Evolutionary conservation across 2,797 vertebrate genomes (phyloP), one percentile per base, ranked within the genome.

Genomic region (Lithobates pipiens): DNA sequence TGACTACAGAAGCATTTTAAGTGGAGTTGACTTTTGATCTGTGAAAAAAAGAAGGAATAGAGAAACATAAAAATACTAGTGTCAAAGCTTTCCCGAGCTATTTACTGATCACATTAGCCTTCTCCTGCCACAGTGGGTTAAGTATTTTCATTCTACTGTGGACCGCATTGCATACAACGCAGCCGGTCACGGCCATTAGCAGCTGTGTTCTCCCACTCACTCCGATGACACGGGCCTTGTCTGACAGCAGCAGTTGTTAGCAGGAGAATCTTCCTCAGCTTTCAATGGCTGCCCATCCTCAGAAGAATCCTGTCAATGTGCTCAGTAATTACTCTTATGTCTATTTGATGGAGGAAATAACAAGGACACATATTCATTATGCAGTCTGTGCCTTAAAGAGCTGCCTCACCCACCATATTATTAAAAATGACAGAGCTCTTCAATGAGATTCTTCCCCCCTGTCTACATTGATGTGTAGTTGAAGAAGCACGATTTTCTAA

Each of bases 221-320:
- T 23, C 11, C 34, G 69, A 21, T 73, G 73, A 34, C 78, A 42
- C 84, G 15, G 44, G 25, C 27, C n/a, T 85, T 80, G 71, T 34
- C 36, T 76, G 85, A 81, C 84, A 74, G 76, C 54, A 77, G 73
- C 79, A 86, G 85, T 77, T 86, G 67, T 25, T 72, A 23, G 67
- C 29, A 70, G 36, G 27, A 27, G 63, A 70, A 54, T 76, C 85
- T 63, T 50, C 71, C 39, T 82, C 36, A 10, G 23, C 21, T 72
- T 82, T 77, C 44, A 42, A 10, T 70, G 70, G 29, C 36, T 70
- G 71, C 77, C 39, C 83, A 85, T 36, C 65, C 34, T 71, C 25
- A 44, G 76, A 15, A 13, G 74, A 67, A 21, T 42, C 61, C 73
- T 63, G 72, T 80, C 84, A 86, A 25, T n/a, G 29, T 11, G 11